phyloP scores from a whole-genome alignment of 1,140 invertebrate species.

The Choristoneura fumiferana region DNA sequence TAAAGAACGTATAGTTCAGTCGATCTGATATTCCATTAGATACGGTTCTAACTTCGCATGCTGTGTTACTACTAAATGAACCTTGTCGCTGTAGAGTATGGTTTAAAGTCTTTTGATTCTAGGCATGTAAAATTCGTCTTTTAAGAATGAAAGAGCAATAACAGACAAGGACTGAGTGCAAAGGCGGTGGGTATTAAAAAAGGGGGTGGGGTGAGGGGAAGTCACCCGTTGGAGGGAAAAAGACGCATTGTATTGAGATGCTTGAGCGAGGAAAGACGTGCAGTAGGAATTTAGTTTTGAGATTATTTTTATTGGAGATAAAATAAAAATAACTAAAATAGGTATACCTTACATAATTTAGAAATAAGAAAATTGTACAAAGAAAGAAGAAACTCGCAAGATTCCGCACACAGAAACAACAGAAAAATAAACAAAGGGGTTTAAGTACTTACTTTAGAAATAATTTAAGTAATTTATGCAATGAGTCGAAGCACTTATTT shows the following conservation, averaged over 20 bases:
- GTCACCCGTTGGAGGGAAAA: conserved; percentile 32
- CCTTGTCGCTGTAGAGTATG: conserved; percentile 33
- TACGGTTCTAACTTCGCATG: conserved; percentile 55
- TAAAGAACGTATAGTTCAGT: conserved; percentile 61
- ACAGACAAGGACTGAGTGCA: conserved; percentile 46
- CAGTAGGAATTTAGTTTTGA: not conserved
- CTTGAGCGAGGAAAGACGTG: conserved; percentile 35
- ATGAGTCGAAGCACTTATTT: no score
- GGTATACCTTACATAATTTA: no score
- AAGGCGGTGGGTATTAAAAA: conserved; percentile 64
- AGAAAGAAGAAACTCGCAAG: no score
- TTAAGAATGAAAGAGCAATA: conserved; percentile 51
- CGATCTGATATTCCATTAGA: conserved; percentile 61
- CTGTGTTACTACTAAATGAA: conserved; percentile 29
- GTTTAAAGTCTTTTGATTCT: conserved; percentile 33
- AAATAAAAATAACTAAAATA: no score
- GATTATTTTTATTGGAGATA: no score
- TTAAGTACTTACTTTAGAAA: no score
- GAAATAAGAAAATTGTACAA: no score
- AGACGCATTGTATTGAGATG: conserved; percentile 51
- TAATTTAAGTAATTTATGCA: no score
- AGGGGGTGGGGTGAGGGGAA: conserved; percentile 30
- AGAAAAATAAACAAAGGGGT: no score
- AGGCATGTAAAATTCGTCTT: conserved; percentile 48
- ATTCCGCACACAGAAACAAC: no score